Base-by-base conservation (phyloP, 2,888 invertebrate species). In the Ptychoptera contaminata region DNA sequence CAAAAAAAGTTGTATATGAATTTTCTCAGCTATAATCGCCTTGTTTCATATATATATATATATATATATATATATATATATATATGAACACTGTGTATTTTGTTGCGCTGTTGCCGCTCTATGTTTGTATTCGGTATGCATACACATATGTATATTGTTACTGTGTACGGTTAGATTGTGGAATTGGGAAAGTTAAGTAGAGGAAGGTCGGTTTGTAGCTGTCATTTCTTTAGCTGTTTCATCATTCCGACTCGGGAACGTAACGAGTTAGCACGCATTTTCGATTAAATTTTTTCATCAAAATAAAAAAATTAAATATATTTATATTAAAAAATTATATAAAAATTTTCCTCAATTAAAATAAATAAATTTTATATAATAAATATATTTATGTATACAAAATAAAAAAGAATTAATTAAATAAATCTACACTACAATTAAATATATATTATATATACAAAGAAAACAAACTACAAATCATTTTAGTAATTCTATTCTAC, bases 191-290 rank as follows among this genome's bases (percentile, higher is more conserved):
- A 23, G 23, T 23, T 50, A 53, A 50, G 48, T 53, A 53, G 51
- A 53, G 53, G 51, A 53, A 53, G 53, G 53, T 53, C 53, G 51
- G 52, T 49, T 49, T 45, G 48, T 49, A 47, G 50, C 48, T 52
- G 52, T 52, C 50, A 52, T 52, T 49, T 50, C 46, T 23, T 52
- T 46, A 47, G 49, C 49, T 48, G 52, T 51, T 52, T 51, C 51
- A 50, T 55, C 55, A 56, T 56, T 56, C 54, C 55, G 53, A 55
- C 55, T 55, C 52, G 51, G 55, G 54, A 53, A 51, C 53, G 54
- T 53, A 52, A 54, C 55, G 56, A 54, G 54, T 53, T 52, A 54
- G 49, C 51, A 55, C 54, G 54, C 50, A 53, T 50, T 47, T 43
- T 43, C 12, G 29, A 36, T 11, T 11, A 12, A 16, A 16, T 12